A percentile compares a stretch with the other conserved stretches of the same genome.
phyloP scores from a whole-genome alignment of 1,140 invertebrate genomes.

The Berghia stephanieae region DNA sequence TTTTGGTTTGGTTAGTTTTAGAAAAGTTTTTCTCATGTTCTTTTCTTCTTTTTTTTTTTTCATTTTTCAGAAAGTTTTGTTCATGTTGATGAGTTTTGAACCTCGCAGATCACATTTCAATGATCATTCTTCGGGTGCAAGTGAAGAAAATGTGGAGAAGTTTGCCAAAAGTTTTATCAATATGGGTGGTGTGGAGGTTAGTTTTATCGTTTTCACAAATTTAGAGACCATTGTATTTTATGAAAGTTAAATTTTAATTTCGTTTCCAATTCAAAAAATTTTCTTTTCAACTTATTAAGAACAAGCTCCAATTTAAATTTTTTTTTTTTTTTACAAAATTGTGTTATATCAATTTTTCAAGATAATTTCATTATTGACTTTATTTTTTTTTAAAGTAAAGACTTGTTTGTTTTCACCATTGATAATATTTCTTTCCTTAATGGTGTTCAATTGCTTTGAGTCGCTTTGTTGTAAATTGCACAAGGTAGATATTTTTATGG shows the following conservation, averaged over 20 bases:
- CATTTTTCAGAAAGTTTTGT: slow-evolving; percentile 50
- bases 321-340: slow-evolving; percentile 11
- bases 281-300: neutral
- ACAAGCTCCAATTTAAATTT: neutral
- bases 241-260: neutral
- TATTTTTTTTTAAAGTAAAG: neutral
- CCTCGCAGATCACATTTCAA: slow-evolving; percentile 47
- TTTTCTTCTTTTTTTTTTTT: slow-evolving; percentile 4
- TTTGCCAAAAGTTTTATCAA: slow-evolving; percentile 58
- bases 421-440: too few species aligned
- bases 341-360: neutral
- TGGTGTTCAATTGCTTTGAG: too few species aligned
- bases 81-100: slow-evolving; percentile 61
- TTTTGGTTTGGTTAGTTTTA: neutral
- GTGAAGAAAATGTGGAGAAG: slow-evolving; percentile 59
- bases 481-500: too few species aligned
- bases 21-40: neutral
- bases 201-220: neutral
- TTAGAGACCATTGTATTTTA: neutral
- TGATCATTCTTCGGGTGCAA: slow-evolving; percentile 53
- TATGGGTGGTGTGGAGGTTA: slow-evolving; percentile 61
- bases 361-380: neutral
- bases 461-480: too few species aligned
- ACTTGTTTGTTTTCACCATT: neutral
- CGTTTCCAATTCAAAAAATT: neutral